phyloP scores from a whole-genome alignment of 1,140 invertebrate species.

The Gryllus bimaculatus region DNA sequence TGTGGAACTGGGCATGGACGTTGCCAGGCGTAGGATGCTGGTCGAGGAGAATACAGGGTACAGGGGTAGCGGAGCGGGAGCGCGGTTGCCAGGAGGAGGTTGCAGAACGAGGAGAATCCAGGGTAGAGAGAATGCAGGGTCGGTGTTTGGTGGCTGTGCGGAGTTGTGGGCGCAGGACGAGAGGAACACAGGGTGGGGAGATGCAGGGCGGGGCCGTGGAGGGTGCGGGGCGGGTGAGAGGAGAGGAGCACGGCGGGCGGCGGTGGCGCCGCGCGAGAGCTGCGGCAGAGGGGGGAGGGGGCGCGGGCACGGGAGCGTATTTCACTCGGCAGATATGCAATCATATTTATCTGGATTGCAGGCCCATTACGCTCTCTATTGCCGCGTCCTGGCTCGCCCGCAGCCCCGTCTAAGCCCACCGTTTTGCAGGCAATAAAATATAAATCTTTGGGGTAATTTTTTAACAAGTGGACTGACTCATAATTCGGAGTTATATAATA shows the following conservation, averaged over 20 bases:
- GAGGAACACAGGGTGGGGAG: background rate
- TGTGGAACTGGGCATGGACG: no score
- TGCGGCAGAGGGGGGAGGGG: no score
- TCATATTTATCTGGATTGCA: conserved; percentile 5
- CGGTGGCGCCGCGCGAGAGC: background rate
- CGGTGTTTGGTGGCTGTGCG: background rate
- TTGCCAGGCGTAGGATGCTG: no score
- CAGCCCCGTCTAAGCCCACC: background rate
- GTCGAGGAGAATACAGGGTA: no score
- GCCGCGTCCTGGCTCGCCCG: no score
- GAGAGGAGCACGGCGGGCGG: background rate
- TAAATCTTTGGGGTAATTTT: background rate
- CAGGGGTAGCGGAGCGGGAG: no score
- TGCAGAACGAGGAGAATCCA: background rate
- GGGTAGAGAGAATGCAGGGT: background rate
- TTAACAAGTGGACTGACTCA: background rate
- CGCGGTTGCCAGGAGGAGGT: no score
- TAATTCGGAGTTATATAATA: background rate
- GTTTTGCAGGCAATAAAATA: conserved; percentile 1
- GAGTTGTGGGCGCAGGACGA: background rate
- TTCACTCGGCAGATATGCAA: conserved; percentile 3
- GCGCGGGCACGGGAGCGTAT: background rate
- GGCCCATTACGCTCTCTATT: background rate
- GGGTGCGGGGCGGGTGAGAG: no score
- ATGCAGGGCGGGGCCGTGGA: background rate